These are phyloP conservation scores for Pantherophis alleghaniensis DNA, from an alignment of 2,797 vertebrate species.

Conservation along the genomic window DNA sequence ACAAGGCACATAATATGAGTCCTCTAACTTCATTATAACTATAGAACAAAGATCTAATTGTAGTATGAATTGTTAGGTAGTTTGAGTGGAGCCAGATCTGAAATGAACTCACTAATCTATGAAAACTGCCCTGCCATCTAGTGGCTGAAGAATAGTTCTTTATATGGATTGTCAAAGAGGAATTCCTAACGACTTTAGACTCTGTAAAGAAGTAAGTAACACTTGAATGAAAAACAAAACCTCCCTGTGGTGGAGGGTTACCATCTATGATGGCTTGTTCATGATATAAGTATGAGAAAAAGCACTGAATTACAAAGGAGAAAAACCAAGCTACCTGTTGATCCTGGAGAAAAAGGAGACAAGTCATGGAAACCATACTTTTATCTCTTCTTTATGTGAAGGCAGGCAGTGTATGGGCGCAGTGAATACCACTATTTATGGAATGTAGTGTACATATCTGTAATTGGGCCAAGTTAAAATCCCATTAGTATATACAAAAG, in stretches of 20 bases:
- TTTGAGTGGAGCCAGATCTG: not conserved
- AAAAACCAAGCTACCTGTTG: not conserved
- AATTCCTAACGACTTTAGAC: not conserved
- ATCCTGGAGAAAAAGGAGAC: not conserved
- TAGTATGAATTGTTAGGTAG: not conserved
- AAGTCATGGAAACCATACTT: not conserved
- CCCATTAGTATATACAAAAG: not conserved
- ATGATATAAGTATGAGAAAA: not conserved
- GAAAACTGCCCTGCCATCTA: conserved; percentile 1
- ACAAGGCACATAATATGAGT: not conserved
- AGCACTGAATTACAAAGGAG: not conserved
- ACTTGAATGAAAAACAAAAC: not conserved
- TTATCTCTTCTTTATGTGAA: not conserved
- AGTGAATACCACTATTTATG: not conserved
- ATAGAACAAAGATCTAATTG: not conserved
- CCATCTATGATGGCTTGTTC: not conserved
- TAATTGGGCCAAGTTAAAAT: not conserved
- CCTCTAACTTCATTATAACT: not conserved
- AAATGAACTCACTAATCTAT: not conserved
- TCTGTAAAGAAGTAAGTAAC: not conserved
- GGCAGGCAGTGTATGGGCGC: not conserved
- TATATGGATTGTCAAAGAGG: not conserved
- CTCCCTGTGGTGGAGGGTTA: not conserved
- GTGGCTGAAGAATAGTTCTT: not conserved
- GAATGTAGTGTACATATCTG: not conserved